Evolutionary conservation across 2,113 vertebrate genomes (phyloP).

Genomic region (Scolopax mira): DNA sequence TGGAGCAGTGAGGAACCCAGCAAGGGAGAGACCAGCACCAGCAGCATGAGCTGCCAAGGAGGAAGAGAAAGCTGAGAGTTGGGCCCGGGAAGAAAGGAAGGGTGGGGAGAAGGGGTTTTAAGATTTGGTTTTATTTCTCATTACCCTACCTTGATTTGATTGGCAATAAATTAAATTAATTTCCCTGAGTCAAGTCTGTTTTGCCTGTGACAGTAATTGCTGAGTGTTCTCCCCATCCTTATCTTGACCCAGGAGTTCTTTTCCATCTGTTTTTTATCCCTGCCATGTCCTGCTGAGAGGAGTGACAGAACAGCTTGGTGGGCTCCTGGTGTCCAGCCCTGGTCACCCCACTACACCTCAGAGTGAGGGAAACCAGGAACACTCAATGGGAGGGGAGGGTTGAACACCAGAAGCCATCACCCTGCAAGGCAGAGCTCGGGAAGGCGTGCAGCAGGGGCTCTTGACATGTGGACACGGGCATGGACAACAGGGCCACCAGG

Average conservation of each 20-base stretch:
- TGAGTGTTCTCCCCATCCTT: neutral
- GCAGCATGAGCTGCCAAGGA: neutral
- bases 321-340: neutral
- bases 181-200: neutral
- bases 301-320: neutral
- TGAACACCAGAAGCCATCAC: neutral
- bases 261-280: neutral
- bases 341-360: neutral
- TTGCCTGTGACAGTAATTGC: neutral
- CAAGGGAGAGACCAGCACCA: neutral
- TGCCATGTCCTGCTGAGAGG: neutral
- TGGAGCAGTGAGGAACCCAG: fast-evolving
- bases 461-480: too few relatives aligned
- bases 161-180: neutral
- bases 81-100: neutral
- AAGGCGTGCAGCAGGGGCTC: neutral
- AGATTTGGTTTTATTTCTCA: neutral
- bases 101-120: neutral
- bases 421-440: neutral
- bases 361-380: neutral
- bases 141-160: neutral
- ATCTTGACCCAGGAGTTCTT: neutral
- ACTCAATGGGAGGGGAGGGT: neutral
- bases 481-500: neutral
- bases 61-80: neutral